A percentile compares a stretch with the other conserved stretches of the same genome.
Evolutionary conservation across 2,888 invertebrate genomes (phyloP).

Genomic region (Pseudoips prasinana): DNA sequence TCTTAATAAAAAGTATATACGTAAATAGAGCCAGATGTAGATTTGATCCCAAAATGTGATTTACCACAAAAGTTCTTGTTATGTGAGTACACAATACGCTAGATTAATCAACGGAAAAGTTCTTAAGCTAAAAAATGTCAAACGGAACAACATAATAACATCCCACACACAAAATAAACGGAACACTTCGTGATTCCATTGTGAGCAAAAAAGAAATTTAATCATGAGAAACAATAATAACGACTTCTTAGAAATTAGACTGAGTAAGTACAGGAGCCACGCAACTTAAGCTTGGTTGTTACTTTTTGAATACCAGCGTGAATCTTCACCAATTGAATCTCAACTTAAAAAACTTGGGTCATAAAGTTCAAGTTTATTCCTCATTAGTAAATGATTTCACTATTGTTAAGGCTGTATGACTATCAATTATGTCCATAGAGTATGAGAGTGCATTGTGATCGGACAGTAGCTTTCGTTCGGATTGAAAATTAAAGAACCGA

Average conservation of each 20-base stretch:
- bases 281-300: constrained; percentile 71
- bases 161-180: constrained; percentile 59
- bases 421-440: constrained; percentile 78
- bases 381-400: constrained; percentile 59
- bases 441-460: constrained; percentile 76
- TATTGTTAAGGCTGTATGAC: constrained; percentile 77
- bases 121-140: constrained; percentile 42
- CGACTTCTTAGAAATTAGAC: constrained; percentile 77
- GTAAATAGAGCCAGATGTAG: too few species aligned
- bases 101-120: constrained; percentile 24
- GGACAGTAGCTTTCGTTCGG: constrained; percentile 77
- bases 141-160: constrained; percentile 50
- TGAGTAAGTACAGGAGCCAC: constrained; percentile 80
- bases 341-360: constrained; percentile 26
- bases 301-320: constrained; percentile 61
- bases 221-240: constrained; percentile 82
- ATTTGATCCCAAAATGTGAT: too few species aligned
- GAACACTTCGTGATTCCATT: constrained; percentile 65
- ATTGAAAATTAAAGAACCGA: constrained; percentile 81
- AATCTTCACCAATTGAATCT: constrained; percentile 28
- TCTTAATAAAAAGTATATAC: too few species aligned
- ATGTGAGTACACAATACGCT: constrained; percentile 7
- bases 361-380: constrained; percentile 42
- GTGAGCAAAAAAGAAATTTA: constrained; percentile 79
- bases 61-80: too few species aligned